Percentiles rank a stretch among this genome's conserved stretches.
These are phyloP conservation scores for Aphrophora alni DNA, from an alignment of 2,888 invertebrate species.

Conservation along the genomic window DNA sequence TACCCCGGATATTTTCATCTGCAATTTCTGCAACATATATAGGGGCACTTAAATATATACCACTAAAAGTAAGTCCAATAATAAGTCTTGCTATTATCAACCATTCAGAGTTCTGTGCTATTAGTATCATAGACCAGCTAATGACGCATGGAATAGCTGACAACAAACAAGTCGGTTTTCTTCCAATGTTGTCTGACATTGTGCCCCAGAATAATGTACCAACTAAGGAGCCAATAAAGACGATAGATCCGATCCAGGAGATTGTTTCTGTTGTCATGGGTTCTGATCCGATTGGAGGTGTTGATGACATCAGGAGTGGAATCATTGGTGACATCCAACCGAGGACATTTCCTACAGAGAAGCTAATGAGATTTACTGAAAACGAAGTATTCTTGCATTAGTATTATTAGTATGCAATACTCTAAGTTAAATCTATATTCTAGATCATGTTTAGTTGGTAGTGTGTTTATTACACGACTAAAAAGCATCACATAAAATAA, in stretches of 20 bases:
- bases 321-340: conserved; percentile 68
- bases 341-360: conserved; percentile 64
- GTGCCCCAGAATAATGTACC: conserved; percentile 60
- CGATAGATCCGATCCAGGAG: conserved; percentile 64
- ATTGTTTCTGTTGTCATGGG: conserved; percentile 61
- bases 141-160: conserved; percentile 63
- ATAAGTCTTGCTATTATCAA: conserved; percentile 64
- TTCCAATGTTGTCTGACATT: conserved; percentile 61
- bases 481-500: too few relatives aligned
- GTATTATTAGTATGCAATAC: too few relatives aligned
- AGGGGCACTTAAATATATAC: conserved; percentile 63
- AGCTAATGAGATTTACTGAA: conserved; percentile 63
- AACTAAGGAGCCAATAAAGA: conserved; percentile 63
- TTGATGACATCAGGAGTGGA: conserved; percentile 57
- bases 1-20: conserved; percentile 61
- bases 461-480: too few relatives aligned
- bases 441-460: too few relatives aligned
- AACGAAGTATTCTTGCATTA: conserved; percentile 41
- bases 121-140: conserved; percentile 65
- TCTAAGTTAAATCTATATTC: too few relatives aligned
- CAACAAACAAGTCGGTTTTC: conserved; percentile 62
- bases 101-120: conserved; percentile 58
- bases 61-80: conserved; percentile 65
- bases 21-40: conserved; percentile 70
- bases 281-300: conserved; percentile 57